A percentile compares a stretch with the other conserved stretches of the same genome.
Evolutionary conservation across 2,888 invertebrate genomes (phyloP).

Genomic region (Leptura quadrifasciata): DNA sequence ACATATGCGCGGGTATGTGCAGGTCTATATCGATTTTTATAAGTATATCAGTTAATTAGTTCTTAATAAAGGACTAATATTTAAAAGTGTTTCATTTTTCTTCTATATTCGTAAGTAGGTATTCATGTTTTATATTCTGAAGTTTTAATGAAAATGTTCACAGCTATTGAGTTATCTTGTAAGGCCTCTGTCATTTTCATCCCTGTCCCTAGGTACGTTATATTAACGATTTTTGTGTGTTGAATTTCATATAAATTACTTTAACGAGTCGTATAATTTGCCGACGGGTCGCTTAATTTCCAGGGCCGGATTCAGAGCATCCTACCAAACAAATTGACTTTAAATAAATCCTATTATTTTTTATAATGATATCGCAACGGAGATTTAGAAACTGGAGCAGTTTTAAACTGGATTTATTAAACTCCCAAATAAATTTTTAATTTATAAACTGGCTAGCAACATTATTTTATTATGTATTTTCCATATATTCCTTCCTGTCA

Average conservation of each 20-base stretch:
- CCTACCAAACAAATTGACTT: too few species aligned
- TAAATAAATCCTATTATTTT: too few species aligned
- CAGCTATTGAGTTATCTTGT: conserved; percentile 18
- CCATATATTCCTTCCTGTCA: too few species aligned
- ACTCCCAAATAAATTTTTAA: too few species aligned
- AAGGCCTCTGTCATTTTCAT: conserved; percentile 22
- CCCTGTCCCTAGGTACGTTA: conserved; percentile 27
- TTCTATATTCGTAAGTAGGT: background rate
- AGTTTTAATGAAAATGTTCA: conserved; percentile 27
- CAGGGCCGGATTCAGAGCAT: conserved; percentile 11
- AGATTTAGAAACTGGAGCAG: too few species aligned
- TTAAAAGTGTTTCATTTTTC: background rate
- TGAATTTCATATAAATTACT: conserved; percentile 57
- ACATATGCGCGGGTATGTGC: too few species aligned
- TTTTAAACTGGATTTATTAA: too few species aligned
- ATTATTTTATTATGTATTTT: too few species aligned
- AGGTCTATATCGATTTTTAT: too few species aligned
- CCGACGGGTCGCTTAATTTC: conserved; percentile 15
- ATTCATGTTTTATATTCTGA: conserved; percentile 12
- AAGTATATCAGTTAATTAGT: background rate
- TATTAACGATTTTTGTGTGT: conserved; percentile 51
- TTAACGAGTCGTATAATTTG: conserved; percentile 56
- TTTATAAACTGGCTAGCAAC: too few species aligned
- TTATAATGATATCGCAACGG: too few species aligned
- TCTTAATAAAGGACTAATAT: background rate